Evolutionary conservation across 1,140 invertebrate species (phyloP), one percentile per base, ranked within the genome.

Genomic region (Lepidurus apus): DNA sequence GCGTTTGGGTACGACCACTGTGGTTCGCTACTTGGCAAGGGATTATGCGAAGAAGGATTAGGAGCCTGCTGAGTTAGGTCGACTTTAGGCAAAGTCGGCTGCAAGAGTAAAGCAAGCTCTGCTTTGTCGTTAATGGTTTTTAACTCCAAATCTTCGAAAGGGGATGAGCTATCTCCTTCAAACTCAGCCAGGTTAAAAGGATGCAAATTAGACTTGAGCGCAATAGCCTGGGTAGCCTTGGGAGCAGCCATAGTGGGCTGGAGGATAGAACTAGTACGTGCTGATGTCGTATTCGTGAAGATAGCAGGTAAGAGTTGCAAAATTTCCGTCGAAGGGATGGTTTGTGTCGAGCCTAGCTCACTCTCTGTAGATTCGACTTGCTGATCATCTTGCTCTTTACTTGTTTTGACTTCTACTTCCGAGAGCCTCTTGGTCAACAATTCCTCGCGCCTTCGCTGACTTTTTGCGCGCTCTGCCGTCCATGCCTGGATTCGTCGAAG

Each of bases 91-190:
- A 65, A 42, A 42, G 82, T 81, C 74, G 81, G 85, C 80, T 89
- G 87, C 73, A 89, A 81, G 42, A 92, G 89, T 85, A 93, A 90
- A 7, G 93, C 93, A 74, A 96, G 86, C 84, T 94, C 90, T 85
- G 95, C 93, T 86, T 95, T 90, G 84, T 95, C 93, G 85, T 96
- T 95, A 73, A 96, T 93, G 47, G 93, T 94, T 85, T 95, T 95
- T 43, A 96, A 84, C 87, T 94, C 93, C 85, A 95, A 90, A 86
- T 94, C 93, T 87, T 96, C 94, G 86, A 95, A 96, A 1, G 94
- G 94, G 84, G 93, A 95, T 21, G 93, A 94, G 75, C 92, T 94
- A 84, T 95, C 93, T 84, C 92, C 90, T 85, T 95, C 93, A 87
- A 96, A 96, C 83, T 95, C 93, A 73, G 90, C 90, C 83, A 89